phyloP scores from a whole-genome alignment of 2,888 invertebrate genomes.

The Drosophila fulvimacula region DNA sequence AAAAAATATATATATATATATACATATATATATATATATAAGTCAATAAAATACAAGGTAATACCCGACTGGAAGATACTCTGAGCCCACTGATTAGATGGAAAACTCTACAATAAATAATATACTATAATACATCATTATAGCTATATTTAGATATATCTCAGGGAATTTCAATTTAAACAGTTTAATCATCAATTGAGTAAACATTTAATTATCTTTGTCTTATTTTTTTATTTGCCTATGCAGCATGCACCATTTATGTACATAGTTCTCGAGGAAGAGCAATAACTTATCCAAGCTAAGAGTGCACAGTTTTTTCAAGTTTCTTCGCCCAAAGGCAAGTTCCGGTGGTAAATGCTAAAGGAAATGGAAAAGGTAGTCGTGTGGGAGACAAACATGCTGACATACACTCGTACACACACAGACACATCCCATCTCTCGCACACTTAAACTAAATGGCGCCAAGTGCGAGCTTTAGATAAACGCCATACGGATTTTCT shows the following conservation, averaged over 20 bases:
- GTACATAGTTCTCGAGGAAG: not conserved
- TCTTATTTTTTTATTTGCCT: constrained; percentile 2
- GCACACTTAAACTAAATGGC: constrained; percentile 33
- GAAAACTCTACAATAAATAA: too few relatives aligned
- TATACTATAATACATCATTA: too few relatives aligned
- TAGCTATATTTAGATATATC: too few relatives aligned
- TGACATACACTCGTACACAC: not conserved
- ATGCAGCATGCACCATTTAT: constrained; percentile 1
- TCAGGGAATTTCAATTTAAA: not conserved
- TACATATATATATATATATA: not conserved
- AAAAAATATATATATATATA: not conserved
- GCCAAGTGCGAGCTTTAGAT: constrained; percentile 64
- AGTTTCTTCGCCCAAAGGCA: not conserved
- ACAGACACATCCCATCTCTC: not conserved
- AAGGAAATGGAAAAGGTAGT: constrained; percentile 24
- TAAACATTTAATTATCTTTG: not conserved
- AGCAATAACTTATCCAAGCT: constrained; percentile 18
- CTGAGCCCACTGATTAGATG: too few relatives aligned
- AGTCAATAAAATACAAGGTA: not conserved
- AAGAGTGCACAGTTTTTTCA: constrained; percentile 27
- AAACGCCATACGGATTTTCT: constrained; percentile 54
- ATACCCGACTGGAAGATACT: not conserved
- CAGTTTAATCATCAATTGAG: not conserved
- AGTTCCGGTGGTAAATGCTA: constrained; percentile 34
- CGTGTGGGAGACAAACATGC: not conserved